Evolutionary conservation across 2,797 vertebrate species (phyloP).

Genomic region (Chelidonichthys spinosus): DNA sequence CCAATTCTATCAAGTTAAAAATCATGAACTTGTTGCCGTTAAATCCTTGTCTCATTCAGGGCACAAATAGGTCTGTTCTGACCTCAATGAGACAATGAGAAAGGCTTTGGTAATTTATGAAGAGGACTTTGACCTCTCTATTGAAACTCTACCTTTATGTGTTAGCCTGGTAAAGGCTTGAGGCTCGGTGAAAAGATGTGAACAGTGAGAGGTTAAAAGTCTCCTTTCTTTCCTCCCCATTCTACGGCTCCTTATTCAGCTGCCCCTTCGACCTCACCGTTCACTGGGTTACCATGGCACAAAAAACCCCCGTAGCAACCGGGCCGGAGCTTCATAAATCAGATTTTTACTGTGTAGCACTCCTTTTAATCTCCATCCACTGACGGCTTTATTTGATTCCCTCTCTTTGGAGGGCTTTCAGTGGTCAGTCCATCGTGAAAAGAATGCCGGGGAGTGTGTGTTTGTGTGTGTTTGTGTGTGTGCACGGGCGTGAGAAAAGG

Average conservation of each 20-base stretch:
- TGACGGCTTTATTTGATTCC: conserved; percentile 77
- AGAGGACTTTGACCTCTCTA: conserved; percentile 69
- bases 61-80: conserved; percentile 20
- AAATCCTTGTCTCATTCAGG: conserved; percentile 47
- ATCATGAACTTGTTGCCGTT: conserved; percentile 62
- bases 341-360: conserved; percentile 71
- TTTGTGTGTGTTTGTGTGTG: conserved; percentile 38
- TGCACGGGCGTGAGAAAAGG: conserved; percentile 61
- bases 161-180: conserved; percentile 47
- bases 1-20: conserved; percentile 28
- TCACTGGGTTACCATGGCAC: conserved; percentile 81
- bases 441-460: conserved; percentile 41
- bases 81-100: conserved; percentile 44
- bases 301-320: conserved; percentile 67
- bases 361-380: conserved; percentile 79
- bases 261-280: conserved; percentile 65
- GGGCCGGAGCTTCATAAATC: conserved; percentile 75
- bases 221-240: conserved; percentile 61
- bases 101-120: conserved; percentile 65
- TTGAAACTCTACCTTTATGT: conserved; percentile 66
- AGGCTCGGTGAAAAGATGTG: conserved; percentile 71
- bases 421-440: conserved; percentile 62
- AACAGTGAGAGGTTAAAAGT: conserved; percentile 80
- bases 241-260: conserved; percentile 61
- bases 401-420: conserved; percentile 72